A percentile compares a stretch with the other conserved stretches of the same genome.
Conservation (phyloP, 1,140 invertebrate genomes). For the Ceratina australensis region DNA sequence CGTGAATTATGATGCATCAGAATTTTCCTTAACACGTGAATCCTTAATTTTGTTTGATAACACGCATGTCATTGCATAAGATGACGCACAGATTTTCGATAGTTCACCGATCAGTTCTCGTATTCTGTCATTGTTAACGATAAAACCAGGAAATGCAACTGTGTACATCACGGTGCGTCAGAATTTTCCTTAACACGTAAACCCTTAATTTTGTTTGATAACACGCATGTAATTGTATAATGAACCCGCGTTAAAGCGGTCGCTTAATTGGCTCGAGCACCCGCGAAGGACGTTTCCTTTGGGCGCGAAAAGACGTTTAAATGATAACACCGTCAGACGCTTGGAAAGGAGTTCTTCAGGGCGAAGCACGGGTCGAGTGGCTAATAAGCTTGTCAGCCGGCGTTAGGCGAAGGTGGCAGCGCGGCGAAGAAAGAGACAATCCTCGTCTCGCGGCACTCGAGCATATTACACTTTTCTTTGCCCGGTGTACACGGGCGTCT, state of each 20-base stretch:
- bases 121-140: no score
- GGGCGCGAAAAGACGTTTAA: not conserved
- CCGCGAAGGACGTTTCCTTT: not conserved
- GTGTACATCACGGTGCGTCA: no score
- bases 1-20: no score
- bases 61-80: no score
- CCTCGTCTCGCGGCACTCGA: conserved; percentile 52
- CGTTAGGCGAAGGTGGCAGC: conserved; percentile 24
- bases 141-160: no score
- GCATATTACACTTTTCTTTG: conserved; percentile 56
- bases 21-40: no score
- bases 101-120: not conserved
- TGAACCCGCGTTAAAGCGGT: not conserved
- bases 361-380: conserved; percentile 18
- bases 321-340: not conserved
- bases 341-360: conserved; percentile 26
- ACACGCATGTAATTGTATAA: not conserved
- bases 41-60: no score
- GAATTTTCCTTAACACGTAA: no score
- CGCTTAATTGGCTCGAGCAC: conserved; percentile 15
- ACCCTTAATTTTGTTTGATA: no score
- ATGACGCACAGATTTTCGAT: not conserved
- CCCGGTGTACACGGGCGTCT: not conserved
- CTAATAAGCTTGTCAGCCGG: conserved; percentile 52
- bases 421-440: conserved; percentile 56